Evolutionary conservation across 2,888 invertebrate genomes (phyloP), one percentile per base, ranked within the genome.

Genomic region (Zelleria hepariella): DNA sequence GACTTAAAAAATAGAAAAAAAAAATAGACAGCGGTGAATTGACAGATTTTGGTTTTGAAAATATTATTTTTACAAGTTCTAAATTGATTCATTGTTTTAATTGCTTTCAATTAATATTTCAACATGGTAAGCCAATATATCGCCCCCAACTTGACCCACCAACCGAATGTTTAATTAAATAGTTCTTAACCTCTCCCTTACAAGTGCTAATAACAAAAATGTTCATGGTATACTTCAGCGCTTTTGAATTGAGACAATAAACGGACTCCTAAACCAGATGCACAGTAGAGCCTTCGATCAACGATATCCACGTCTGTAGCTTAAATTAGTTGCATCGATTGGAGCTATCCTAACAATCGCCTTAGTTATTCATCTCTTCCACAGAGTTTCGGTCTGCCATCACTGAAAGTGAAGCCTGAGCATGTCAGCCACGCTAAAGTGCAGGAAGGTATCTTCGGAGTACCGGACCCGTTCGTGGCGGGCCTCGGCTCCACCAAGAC

Each of bases 341-440:
- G n/a, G n/a, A n/a, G n/a, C n/a, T n/a, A n/a, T n/a, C n/a, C n/a
- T n/a, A n/a, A n/a, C n/a, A n/a, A n/a, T n/a, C n/a, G n/a, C n/a
- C n/a, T n/a, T 32, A 5, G 6, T 32, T 10, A 32, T 10, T 32
- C 10, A 32, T 32, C 6, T 49, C 49, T 7, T 49, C 90, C 85
- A 59, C 77, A 93, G 93, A 93, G 93, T 90, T 93, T 93, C 67
- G 91, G 91, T 65, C 82, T 93, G 64, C 91, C 92, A 54, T 80
- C 92, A 8, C 62, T 92, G 27, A 91, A 92, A 82, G 86, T 90
- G 1, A 91, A 90, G 71, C 89, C 92, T 51, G 85, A 83, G 61
- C 73, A 82, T 63, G 75, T 77, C 8, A 76, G 77, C 60, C 79
- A 86, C 58, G 77, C 89, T 65, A 77, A 82, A 25, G 70, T 86